Conservation (phyloP, 2,888 invertebrate genomes). For the Asteroscopus sphinx region DNA sequence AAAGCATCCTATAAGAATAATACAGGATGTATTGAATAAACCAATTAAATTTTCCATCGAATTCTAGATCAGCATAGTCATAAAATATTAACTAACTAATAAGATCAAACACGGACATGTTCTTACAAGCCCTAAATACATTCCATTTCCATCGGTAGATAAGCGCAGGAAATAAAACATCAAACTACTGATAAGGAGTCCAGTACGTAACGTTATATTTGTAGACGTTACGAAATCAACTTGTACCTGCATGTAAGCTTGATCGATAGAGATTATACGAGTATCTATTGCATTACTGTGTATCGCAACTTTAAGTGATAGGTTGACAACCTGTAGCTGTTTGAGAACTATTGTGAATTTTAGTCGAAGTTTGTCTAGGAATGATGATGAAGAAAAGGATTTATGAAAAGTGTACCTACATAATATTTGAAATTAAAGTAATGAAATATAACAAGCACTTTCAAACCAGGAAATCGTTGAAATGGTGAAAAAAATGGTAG, state of each 20-base stretch:
- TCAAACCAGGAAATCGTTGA: too few species aligned
- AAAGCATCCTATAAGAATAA: too few species aligned
- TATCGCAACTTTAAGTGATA: conserved; percentile 13
- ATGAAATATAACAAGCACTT: too few species aligned
- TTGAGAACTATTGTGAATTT: background rate
- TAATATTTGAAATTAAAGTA: too few species aligned
- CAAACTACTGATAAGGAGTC: conserved; percentile 75
- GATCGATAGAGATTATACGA: conserved; percentile 34
- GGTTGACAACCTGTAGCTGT: conserved; percentile 10
- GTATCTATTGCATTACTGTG: conserved; percentile 20
- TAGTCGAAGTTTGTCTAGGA: background rate
- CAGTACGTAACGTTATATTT: conserved; percentile 61
- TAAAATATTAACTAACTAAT: conserved; percentile 3
- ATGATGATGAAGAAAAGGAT: background rate
- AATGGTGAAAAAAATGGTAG: too few species aligned
- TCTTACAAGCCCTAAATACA: conserved; percentile 65
- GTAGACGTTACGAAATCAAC: conserved; percentile 62
- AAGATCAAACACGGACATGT: conserved; percentile 14
- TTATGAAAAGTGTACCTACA: too few species aligned
- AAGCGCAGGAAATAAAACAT: conserved; percentile 85
- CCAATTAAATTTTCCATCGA: background rate
- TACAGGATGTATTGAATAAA: too few species aligned
- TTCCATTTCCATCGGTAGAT: conserved; percentile 68
- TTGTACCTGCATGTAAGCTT: conserved; percentile 41
- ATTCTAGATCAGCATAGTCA: background rate